phyloP scores from a whole-genome alignment of 2,888 invertebrate species.

The Syrista parreyssii region DNA sequence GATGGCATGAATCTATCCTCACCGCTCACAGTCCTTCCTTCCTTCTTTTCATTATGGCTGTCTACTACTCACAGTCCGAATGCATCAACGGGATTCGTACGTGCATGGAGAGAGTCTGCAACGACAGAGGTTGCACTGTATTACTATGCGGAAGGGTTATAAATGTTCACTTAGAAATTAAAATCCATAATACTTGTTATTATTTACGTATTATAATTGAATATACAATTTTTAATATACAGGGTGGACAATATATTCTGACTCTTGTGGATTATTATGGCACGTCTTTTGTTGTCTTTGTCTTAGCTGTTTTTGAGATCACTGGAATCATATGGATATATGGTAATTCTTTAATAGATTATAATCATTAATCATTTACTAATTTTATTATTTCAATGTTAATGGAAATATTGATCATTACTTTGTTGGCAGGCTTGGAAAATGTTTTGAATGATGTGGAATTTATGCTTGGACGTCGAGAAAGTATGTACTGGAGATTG shows the following conservation, averaged over 20 bases:
- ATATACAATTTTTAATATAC: conserved; percentile 2
- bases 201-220: not conserved
- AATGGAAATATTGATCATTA: not conserved
- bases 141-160: not conserved
- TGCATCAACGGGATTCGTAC: too few relatives aligned
- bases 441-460: conserved; percentile 80
- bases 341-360: conserved; percentile 29
- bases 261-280: conserved; percentile 67
- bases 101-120: too few relatives aligned
- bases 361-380: not conserved
- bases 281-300: conserved; percentile 66
- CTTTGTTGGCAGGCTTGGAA: conserved; percentile 61
- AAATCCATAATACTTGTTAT: not conserved
- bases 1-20: too few relatives aligned
- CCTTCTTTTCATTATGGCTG: too few relatives aligned
- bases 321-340: conserved; percentile 67
- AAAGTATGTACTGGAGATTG: conserved; percentile 81
- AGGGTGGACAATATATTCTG: conserved; percentile 68
- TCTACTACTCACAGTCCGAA: too few relatives aligned
- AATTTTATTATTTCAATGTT: conserved; percentile 4
- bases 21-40: too few relatives aligned
- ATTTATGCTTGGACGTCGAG: conserved; percentile 80
- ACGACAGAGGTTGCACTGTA: not conserved
- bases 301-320: conserved; percentile 66
- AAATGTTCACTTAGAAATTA: not conserved